Conservation (phyloP, 2,888 invertebrate species). For the Neoascia interrupta region DNA sequence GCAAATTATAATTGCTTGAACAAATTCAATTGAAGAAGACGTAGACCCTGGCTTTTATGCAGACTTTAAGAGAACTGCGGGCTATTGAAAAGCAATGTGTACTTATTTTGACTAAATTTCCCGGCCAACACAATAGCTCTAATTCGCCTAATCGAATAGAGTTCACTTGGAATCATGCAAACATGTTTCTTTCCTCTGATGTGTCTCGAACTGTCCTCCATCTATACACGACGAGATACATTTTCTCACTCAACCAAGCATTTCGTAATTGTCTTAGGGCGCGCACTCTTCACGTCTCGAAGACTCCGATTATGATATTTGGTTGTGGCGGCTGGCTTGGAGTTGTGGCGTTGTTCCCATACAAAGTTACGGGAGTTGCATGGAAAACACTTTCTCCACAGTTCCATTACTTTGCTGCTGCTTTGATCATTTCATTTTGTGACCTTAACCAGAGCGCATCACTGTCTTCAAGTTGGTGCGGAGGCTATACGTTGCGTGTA, state of each 20-base stretch:
- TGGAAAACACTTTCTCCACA: slow-evolving; percentile 68
- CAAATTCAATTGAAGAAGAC: not conserved
- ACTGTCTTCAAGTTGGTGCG: slow-evolving; percentile 41
- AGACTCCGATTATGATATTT: slow-evolving; percentile 64
- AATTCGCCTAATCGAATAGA: slow-evolving; percentile 37
- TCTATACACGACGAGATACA: slow-evolving; percentile 23
- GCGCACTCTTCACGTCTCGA: slow-evolving; percentile 58
- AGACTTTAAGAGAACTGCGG: not conserved
- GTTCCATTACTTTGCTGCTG: slow-evolving; percentile 53
- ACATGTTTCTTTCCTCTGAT: slow-evolving; percentile 16
- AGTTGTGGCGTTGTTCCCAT: slow-evolving; percentile 53
- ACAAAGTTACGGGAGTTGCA: slow-evolving; percentile 50
- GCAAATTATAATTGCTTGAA: slow-evolving; percentile 28
- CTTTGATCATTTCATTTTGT: slow-evolving; percentile 66
- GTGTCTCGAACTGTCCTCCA: slow-evolving; percentile 21
- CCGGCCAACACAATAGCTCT: slow-evolving; percentile 8
- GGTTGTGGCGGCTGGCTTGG: slow-evolving; percentile 5
- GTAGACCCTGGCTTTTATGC: not conserved
- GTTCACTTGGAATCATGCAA: slow-evolving; percentile 43
- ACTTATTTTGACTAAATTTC: slow-evolving; percentile 17
- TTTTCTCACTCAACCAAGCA: slow-evolving; percentile 68
- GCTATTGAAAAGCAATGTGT: slow-evolving; percentile 3
- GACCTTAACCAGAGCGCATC: slow-evolving; percentile 69
- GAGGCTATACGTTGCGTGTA: not conserved
- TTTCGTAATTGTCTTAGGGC: slow-evolving; percentile 68